Evolutionary conservation across 2,797 vertebrate species (phyloP), one percentile per base, ranked within the genome.

Genomic region (Ispidina picta): DNA sequence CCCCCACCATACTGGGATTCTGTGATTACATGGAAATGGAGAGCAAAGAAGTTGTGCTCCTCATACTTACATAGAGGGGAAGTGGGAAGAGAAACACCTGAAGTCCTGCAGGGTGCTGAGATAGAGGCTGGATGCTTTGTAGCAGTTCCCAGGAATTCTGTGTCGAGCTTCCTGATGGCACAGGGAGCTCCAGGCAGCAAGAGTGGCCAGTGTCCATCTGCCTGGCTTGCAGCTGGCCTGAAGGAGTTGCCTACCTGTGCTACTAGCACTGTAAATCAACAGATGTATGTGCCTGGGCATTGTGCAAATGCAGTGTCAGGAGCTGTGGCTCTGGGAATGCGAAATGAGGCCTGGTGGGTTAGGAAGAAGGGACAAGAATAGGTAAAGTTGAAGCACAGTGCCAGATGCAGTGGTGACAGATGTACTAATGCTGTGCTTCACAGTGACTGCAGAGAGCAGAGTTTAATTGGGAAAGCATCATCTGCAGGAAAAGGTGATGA

Each of bases 101-200:
- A 37, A 59, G 21, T 60, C 18, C 54, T 4, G 1, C 15, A 37
- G 31, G 62, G 22, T 59, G 9, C 21, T 33, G 1, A 0, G n/a
- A 26, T 56, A 18, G 18, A 58, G 22, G 43, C 52, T 44, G 20
- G 8, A 4, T 17, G 22, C 26, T 65, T 74, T 75, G 26, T 46
- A 29, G 31, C 18, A 20, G 7, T 46, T 20, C 46, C 1, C 13
- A 20, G 43, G 51, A 33, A 41, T 83, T 80, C 35, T 69, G 16
- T 79, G 22, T 66, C 20, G 46, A 26, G 4, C 39, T 70, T 83
- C 52, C 35, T 11, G 23, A 58, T 71, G 14, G 44, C 33, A 29
- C 28, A 26, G 26, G 12, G 10, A 31, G 29, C 43, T 71, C n/a
- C 33, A 41, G 46, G 31, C 31, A 51, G 64, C 48, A 83, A 26